Evolutionary conservation across 2,797 vertebrate genomes (phyloP).

Genomic region (Ctenopoma multispine): DNA sequence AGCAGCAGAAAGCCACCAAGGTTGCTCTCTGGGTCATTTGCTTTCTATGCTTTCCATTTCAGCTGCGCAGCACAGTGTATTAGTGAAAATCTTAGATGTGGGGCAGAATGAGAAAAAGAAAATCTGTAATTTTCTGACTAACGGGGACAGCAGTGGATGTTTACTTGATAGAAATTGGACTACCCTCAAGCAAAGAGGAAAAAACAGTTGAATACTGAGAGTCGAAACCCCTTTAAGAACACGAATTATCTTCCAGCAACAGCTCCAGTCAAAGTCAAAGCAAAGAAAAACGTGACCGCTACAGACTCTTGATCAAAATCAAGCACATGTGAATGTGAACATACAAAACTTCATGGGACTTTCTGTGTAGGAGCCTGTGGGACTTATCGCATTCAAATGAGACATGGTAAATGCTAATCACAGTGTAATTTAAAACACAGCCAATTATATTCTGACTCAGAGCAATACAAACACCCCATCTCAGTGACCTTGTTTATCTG

Average conservation of each 20-base stretch:
- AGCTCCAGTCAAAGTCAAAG: slow-evolving; percentile 17
- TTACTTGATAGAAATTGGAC: slow-evolving; percentile 37
- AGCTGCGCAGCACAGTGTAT: not conserved
- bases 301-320: slow-evolving; percentile 10
- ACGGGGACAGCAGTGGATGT: slow-evolving; percentile 32
- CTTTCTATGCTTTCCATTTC: slow-evolving; percentile 49
- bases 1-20: slow-evolving; percentile 43
- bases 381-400: slow-evolving; percentile 59
- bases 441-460: slow-evolving; percentile 67
- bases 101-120: slow-evolving; percentile 6
- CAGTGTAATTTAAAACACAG: slow-evolving; percentile 58
- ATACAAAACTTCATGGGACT: slow-evolving; percentile 17
- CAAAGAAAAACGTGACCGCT: slow-evolving; percentile 9
- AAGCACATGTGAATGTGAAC: slow-evolving; percentile 1
- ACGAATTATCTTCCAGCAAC: slow-evolving; percentile 10
- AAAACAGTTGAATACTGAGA: not conserved
- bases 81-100: slow-evolving; percentile 38
- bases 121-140: slow-evolving; percentile 18
- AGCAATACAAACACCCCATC: slow-evolving; percentile 52
- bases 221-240: slow-evolving; percentile 12
- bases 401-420: slow-evolving; percentile 69
- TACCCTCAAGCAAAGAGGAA: slow-evolving; percentile 2
- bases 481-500: slow-evolving; percentile 72
- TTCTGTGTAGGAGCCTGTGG: slow-evolving; percentile 37
- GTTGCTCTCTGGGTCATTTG: slow-evolving; percentile 49